Conservation (phyloP, 64 coral and sea anemone genomes). For the Stylophora pistillata region DNA sequence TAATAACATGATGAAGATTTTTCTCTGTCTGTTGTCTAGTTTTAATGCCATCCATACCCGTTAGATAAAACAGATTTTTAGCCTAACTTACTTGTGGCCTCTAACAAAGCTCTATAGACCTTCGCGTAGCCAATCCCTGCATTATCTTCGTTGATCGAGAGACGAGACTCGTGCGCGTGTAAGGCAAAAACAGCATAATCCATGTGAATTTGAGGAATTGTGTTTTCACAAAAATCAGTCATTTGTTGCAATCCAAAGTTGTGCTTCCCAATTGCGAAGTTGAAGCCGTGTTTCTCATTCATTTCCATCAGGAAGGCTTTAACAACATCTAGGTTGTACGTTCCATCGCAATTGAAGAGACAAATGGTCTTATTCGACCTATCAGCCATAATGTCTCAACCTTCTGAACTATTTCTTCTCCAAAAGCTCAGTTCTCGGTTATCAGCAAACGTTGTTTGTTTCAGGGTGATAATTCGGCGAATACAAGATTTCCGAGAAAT, state of each 20-base stretch:
- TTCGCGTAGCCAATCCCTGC: constrained; percentile 76
- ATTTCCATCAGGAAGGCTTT: constrained; percentile 2
- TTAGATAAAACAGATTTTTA: too few species aligned
- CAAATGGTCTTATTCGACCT: background rate
- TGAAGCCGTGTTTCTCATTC: background rate
- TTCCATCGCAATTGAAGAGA: constrained; percentile 83
- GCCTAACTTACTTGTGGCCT: constrained; percentile 38
- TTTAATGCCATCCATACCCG: too few species aligned
- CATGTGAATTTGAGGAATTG: background rate
- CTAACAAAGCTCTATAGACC: constrained; percentile 71
- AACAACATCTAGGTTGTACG: constrained; percentile 50
- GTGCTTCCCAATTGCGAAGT: background rate
- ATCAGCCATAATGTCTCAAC: too few species aligned
- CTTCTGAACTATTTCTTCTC: too few species aligned
- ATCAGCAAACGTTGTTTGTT: too few species aligned
- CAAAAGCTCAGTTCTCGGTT: too few species aligned
- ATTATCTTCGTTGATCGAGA: constrained; percentile 72
- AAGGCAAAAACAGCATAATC: constrained; percentile 80
- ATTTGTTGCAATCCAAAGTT: constrained; percentile 65
- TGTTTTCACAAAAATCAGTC: constrained; percentile 9
- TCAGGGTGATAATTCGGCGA: too few species aligned
- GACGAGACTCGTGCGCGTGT: constrained; percentile 73
- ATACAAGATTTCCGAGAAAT: too few species aligned
- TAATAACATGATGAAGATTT: too few species aligned
- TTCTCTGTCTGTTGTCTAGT: too few species aligned